Base-by-base conservation (phyloP, 2,113 vertebrate genomes). In the Marcusenius ussheri region DNA sequence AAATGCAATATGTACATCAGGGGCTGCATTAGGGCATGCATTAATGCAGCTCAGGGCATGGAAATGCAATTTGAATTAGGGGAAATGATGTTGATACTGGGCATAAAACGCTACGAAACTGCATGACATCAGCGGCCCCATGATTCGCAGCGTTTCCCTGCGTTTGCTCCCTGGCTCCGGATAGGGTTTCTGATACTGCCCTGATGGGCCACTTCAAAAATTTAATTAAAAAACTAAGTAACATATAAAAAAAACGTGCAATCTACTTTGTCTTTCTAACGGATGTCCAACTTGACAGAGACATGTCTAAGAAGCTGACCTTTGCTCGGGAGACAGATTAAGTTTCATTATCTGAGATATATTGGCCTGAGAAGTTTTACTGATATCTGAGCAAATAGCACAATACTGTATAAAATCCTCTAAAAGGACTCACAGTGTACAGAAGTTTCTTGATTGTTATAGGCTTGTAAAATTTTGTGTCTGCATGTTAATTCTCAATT, bases 1-100 rank as follows among this genome's bases (percentile, higher is more conserved):
- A 92, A 93, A 94, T 90, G 92, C 91, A 90, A 95, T 91, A 91
- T 92, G 91, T 90, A 92, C 94, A 93, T 94, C 94, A 94, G 91
- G 53, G 92, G 89, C 91, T 93, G 92, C 93, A 91, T 95, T 95
- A 95, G 94, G 27, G 80, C 90, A 91, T 90, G 92, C 93, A 92
- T 91, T 92, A 92, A 93, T 90, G 93, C 89, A 91, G 91, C 90
- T 87, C 89, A 88, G 90, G 89, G 90, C 91, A 90, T 91, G 90
- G 90, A 93, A 93, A 92, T 93, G 91, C 92, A 89, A 92, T 94
- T 94, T 91, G 93, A 91, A 94, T 92, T 89, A 91, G 89, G 42
- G 74, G 70, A 89, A 88, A 87, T 90, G 90, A 80, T 87, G 39
- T 92, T 91, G 80, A 92, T 92, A 91, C 70, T 50, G 89, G 86